These are phyloP conservation scores for Ischnus inquisitorius DNA, from an alignment of 2,888 invertebrate genomes.

Conservation along the genomic window DNA sequence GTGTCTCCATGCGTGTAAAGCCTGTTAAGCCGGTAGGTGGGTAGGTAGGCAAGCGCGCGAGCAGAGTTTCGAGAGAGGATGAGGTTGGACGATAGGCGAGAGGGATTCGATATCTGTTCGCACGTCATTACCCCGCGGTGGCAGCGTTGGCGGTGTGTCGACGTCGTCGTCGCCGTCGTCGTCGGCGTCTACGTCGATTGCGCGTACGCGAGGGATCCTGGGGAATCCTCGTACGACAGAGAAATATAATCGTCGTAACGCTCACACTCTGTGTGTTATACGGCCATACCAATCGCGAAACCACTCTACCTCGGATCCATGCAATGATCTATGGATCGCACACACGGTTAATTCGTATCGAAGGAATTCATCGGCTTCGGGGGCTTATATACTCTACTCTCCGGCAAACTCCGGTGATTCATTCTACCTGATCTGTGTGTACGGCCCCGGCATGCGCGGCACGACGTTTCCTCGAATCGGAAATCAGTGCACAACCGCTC, in stretches of 20 bases:
- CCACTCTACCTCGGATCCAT: slow-evolving; percentile 62
- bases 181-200: slow-evolving; percentile 61
- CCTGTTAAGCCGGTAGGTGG: slow-evolving; percentile 71
- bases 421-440: background rate
- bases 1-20: slow-evolving; percentile 79
- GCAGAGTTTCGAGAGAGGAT: slow-evolving; percentile 51
- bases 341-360: slow-evolving; percentile 78
- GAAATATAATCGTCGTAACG: slow-evolving; percentile 29
- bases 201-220: slow-evolving; percentile 72
- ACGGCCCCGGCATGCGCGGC: background rate
- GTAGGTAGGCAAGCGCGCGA: slow-evolving; percentile 33
- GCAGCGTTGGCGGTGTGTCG: slow-evolving; percentile 68
- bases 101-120: slow-evolving; percentile 85
- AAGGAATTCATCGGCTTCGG: slow-evolving; percentile 73
- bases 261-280: slow-evolving; percentile 5
- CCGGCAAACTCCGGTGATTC: slow-evolving; percentile 18
- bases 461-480: slow-evolving; percentile 11
- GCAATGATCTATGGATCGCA: slow-evolving; percentile 77
- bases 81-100: slow-evolving; percentile 69
- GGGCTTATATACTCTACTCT: slow-evolving; percentile 7
- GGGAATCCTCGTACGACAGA: slow-evolving; percentile 70
- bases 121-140: slow-evolving; percentile 85
- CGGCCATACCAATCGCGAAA: slow-evolving; percentile 41
- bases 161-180: slow-evolving; percentile 55
- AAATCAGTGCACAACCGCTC: background rate